phyloP scores from a whole-genome alignment of 1,140 invertebrate species.

The Aphelenchoides avenae region DNA sequence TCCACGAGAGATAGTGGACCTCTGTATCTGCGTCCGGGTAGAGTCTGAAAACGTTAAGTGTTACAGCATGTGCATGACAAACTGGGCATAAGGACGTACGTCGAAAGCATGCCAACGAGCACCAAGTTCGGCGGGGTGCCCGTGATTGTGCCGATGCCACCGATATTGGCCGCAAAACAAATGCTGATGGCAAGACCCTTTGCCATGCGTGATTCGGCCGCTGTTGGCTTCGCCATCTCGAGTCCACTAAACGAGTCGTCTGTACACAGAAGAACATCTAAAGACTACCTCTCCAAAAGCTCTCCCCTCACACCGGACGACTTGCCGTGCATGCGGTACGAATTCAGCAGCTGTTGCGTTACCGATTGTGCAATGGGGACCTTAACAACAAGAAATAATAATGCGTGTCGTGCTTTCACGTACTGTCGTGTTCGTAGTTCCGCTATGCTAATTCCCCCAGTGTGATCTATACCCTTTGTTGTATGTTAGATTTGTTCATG shows the following conservation, averaged over 20 bases:
- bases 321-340: conserved; percentile 17
- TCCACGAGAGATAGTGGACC: conserved; percentile 73
- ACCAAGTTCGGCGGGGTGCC: conserved; percentile 83
- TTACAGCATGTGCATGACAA: not conserved
- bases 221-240: conserved; percentile 5
- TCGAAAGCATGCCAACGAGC: conserved; percentile 63
- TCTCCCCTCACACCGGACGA: no score
- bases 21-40: conserved; percentile 40
- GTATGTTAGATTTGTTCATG: no score
- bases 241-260: no score
- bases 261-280: conserved; percentile 7
- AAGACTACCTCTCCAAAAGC: no score
- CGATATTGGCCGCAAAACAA: conserved; percentile 75
- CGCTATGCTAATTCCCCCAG: no score
- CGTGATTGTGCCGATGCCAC: conserved; percentile 78
- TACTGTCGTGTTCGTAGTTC: no score
- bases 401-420: no score
- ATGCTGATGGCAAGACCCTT: conserved; percentile 67
- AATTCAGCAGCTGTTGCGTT: conserved; percentile 30
- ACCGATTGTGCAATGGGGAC: conserved; percentile 41
- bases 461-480: conserved; percentile 16
- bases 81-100: conserved; percentile 4
- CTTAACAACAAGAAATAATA: no score
- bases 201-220: conserved; percentile 14
- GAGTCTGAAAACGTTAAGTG: conserved; percentile 26